These are phyloP conservation scores for Drosophila pandora DNA, from an alignment of 1,140 invertebrate genomes.

Conservation along the genomic window DNA sequence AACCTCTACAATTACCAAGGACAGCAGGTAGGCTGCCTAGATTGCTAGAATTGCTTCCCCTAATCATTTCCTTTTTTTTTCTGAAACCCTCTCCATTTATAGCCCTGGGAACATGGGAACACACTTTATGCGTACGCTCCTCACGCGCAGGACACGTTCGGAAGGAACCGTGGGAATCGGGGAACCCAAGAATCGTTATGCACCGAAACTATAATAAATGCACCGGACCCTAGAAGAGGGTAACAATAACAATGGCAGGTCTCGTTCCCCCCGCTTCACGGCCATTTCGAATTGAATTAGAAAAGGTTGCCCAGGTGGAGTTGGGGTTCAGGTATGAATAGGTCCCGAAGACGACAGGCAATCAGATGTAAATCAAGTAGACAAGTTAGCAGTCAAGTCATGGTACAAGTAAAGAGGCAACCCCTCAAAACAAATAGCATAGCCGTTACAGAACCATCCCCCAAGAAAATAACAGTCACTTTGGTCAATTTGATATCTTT, in stretches of 20 bases:
- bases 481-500: not conserved
- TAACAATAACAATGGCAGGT: conserved; percentile 28
- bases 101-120: conserved; percentile 31
- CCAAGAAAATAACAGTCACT: not conserved
- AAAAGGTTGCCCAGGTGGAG: conserved; percentile 46
- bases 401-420: conserved; percentile 21
- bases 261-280: conserved; percentile 7
- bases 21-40: conserved; percentile 13
- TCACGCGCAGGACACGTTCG: conserved; percentile 47
- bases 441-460: conserved; percentile 5
- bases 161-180: conserved; percentile 50
- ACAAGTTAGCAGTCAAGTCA: conserved; percentile 42
- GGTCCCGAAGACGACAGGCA: conserved; percentile 38
- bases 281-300: conserved; percentile 48
- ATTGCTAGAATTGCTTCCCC: conserved; percentile 34
- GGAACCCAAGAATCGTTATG: conserved; percentile 14
- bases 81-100: conserved; percentile 7
- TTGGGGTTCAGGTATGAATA: conserved; percentile 24
- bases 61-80: conserved; percentile 42
- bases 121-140: conserved; percentile 50
- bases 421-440: not conserved
- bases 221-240: conserved; percentile 39
- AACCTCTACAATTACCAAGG: conserved; percentile 39
- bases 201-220: conserved; percentile 41
- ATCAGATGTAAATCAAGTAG: conserved; percentile 48